Evolutionary conservation across 2,113 vertebrate genomes (phyloP), one percentile per base, ranked within the genome.

Genomic region (Planiliza haematocheilus): DNA sequence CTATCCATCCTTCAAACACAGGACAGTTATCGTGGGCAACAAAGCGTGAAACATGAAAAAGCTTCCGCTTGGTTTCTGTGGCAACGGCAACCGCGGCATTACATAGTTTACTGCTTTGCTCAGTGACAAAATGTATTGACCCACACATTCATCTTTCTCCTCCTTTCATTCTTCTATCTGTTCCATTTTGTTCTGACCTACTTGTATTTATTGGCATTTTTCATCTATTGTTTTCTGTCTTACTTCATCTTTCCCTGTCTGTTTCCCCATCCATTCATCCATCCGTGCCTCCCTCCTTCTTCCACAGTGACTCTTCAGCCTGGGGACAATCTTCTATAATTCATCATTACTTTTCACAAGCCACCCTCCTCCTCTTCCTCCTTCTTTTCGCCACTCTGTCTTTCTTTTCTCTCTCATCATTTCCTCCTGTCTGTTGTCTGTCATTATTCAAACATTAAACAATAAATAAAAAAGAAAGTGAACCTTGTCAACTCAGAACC

Each of bases 301-400:
- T 37, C 50, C 46, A 38, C 48, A 45, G 42, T 79, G 67, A 77
- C 79, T 79, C 74, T 71, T 73, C 69, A 77, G 79, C 88, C 84
- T 48, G 37, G 2, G 80, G 88, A 83, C 64, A 74, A 53, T 45
- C 59, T 74, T 90, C 70, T 72, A 90, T 90, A 85, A 90, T 88
- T 90, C 72, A 88, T 86, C 53, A 56, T 66, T 36, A 69, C 70
- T 83, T 69, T 58, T 78, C 75, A 86, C 60, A 69, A 89, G 20
- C 65, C 17, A 4, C 60, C 55, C 16, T 18, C 62, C 39, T 59
- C 70, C 18, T 46, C 63, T 36, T 69, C 52, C 11, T 17, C 20
- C 34, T 48, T 13, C 42, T 69, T 50, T 48, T 56, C 17, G 41
- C 56, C 62, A 10, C 16, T 42, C 48, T 48, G 14, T 20, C n/a